Conservation (phyloP, 2,888 invertebrate species). For the Dyspetes luteomarginatus region DNA sequence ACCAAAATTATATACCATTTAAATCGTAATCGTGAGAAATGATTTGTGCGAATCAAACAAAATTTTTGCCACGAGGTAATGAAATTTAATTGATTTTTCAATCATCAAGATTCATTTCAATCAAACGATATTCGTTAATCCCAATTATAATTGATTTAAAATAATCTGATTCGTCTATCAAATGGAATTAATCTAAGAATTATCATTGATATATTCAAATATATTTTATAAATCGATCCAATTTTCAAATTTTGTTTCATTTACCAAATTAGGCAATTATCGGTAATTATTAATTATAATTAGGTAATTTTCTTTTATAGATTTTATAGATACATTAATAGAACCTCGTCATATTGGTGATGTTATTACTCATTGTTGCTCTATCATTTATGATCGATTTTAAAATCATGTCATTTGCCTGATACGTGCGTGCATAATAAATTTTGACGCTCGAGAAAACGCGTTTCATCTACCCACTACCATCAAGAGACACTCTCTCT, state of each 20-base stretch:
- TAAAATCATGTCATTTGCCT: neutral
- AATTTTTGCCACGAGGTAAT: neutral
- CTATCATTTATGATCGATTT: constrained; percentile 1
- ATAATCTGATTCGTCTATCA: too few species aligned
- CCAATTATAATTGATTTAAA: neutral
- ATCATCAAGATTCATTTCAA: neutral
- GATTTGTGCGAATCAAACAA: neutral
- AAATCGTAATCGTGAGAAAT: neutral
- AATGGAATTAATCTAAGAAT: neutral
- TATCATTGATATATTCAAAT: neutral
- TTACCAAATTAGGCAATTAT: neutral
- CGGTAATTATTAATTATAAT: neutral
- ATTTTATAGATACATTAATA: neutral
- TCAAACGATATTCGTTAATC: neutral
- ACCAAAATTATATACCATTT: constrained; percentile 26
- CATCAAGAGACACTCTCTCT: constrained; percentile 7
- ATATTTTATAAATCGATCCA: neutral
- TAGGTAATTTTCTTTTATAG: neutral
- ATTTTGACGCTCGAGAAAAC: constrained; percentile 33
- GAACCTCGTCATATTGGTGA: too few species aligned
- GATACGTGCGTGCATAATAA: neutral
- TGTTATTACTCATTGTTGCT: too few species aligned
- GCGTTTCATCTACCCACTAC: constrained; percentile 49
- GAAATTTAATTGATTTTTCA: neutral
- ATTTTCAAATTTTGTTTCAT: too few species aligned